Base-by-base conservation (phyloP, 1,140 invertebrate genomes). In the Saccostrea echinata region DNA sequence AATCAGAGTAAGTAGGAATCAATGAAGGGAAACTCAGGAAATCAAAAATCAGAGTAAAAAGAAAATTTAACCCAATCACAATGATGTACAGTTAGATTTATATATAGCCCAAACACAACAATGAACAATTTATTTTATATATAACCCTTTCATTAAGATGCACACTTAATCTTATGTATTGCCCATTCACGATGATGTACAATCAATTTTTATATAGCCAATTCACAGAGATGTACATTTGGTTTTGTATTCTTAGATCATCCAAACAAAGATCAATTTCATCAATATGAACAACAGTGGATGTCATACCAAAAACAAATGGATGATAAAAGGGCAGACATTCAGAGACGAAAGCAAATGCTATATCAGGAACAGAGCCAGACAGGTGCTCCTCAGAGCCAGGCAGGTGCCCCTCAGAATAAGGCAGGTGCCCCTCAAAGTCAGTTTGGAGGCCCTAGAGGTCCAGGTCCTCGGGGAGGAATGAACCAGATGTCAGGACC, bases 181-280 rank as follows among this genome's bases (percentile, higher is more conserved):
- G n/a, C n/a, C n/a, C n/a, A n/a, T n/a, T n/a, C n/a, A n/a, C n/a
- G n/a, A n/a, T n/a, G n/a, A n/a, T n/a, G n/a, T n/a, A n/a, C n/a
- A n/a, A n/a, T n/a, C n/a, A n/a, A n/a, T n/a, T n/a, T n/a, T n/a
- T n/a, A n/a, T n/a, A n/a, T n/a, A n/a, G n/a, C n/a, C n/a, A n/a
- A n/a, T n/a, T n/a, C n/a, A n/a, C n/a, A n/a, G n/a, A n/a, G n/a
- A n/a, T n/a, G n/a, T n/a, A n/a, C n/a, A n/a, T 76, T 16, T 24
- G 24, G 35, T 27, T 85, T 51, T 76, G 81, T 87, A 30, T 88
- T 30, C 82, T 90, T 88, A 94, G 94, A 94, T 90, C 95, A 95
- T 88, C 95, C 95, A n/a, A 94, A 95, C 86, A 93, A 93, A 88
- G 94, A 95, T 43, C 94, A 94, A 85, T 95, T 93, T 90, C 88